Conservation (phyloP, 2,888 invertebrate genomes). For the Acleris cristana region DNA sequence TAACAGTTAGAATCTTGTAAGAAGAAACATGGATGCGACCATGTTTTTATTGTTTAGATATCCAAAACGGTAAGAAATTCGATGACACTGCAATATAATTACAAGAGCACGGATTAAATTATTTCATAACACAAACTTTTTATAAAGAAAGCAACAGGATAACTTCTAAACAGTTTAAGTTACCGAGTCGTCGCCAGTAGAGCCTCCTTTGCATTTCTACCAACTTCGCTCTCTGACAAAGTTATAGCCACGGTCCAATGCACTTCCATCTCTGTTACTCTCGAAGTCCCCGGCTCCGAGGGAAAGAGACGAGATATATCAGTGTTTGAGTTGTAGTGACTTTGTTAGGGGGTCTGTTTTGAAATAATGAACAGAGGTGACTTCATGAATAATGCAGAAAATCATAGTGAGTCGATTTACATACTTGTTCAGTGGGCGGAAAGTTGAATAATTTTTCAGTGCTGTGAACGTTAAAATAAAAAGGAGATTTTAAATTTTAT, state of each 20-base stretch:
- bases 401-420: conserved; percentile 26
- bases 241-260: conserved; percentile 9
- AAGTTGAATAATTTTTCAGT: conserved; percentile 8
- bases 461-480: conserved; percentile 4
- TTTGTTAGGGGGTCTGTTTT: conserved; percentile 29
- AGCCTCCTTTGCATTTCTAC: conserved; percentile 10
- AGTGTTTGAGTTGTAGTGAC: conserved; percentile 4
- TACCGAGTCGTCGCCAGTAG: neutral
- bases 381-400: conserved; percentile 32
- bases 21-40: no score
- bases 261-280: conserved; percentile 11
- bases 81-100: no score
- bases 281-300: no score
- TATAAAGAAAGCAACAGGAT: conserved; percentile 4
- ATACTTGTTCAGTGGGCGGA: conserved; percentile 24
- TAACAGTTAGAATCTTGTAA: no score
- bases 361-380: conserved; percentile 34
- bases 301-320: conserved; percentile 8
- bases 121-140: no score
- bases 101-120: no score
- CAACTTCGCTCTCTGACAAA: neutral
- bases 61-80: no score
- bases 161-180: conserved; percentile 2
- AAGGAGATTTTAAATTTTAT: neutral
- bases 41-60: no score